phyloP scores from a whole-genome alignment of 2,888 invertebrate genomes.

The Aphidius colemani region DNA sequence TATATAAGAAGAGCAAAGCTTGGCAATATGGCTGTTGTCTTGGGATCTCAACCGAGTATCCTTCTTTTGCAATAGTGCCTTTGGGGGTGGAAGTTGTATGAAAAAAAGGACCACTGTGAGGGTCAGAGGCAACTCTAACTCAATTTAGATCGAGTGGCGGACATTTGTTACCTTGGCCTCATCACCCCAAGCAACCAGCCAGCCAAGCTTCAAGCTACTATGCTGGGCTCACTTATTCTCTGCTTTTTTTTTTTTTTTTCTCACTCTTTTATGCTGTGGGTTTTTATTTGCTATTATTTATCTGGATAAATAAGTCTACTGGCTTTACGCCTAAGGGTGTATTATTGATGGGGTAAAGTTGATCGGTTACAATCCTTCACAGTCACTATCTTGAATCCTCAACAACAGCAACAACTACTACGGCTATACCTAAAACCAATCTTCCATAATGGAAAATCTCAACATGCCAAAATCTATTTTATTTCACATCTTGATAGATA shows the following conservation, averaged over 20 bases:
- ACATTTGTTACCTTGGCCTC: constrained; percentile 57
- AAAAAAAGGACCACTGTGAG: constrained; percentile 33
- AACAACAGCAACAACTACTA: no score
- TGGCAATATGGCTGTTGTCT: constrained; percentile 55
- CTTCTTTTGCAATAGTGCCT: constrained; percentile 18
- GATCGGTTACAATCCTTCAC: constrained; percentile 20
- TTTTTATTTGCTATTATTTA: constrained; percentile 60
- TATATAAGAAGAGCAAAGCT: constrained; percentile 43
- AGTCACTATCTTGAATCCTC: background rate
- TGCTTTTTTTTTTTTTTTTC: background rate
- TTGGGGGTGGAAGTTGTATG: constrained; percentile 30
- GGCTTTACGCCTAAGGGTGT: constrained; percentile 15
- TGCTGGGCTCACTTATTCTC: no score
- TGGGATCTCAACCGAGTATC: constrained; percentile 37
- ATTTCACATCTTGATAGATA: no score
- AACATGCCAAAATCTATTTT: no score
- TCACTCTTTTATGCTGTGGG: constrained; percentile 24
- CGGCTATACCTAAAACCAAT: no score
- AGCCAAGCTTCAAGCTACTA: constrained; percentile 3
- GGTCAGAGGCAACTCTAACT: constrained; percentile 52
- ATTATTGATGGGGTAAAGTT: constrained; percentile 16
- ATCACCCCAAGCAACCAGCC: constrained; percentile 39
- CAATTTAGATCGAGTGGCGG: constrained; percentile 61
- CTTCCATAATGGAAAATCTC: no score
- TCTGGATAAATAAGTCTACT: constrained; percentile 55